Base-by-base conservation (phyloP, 1,140 invertebrate species). In the Cryptotermes secundus region DNA sequence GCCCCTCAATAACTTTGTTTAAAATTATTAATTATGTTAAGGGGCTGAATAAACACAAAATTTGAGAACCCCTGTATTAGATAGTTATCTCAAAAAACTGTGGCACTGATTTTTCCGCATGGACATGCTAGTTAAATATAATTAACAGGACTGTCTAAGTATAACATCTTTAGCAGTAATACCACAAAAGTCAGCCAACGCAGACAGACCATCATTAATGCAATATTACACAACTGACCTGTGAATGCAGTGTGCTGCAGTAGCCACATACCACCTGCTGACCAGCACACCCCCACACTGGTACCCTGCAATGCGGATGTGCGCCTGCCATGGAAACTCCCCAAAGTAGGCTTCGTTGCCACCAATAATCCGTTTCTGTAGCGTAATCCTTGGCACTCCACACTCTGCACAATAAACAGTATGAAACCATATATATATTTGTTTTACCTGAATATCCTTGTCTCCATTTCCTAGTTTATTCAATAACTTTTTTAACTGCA, bases 311-410 rank as follows among this genome's bases (percentile, higher is more conserved):
- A 97, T 96, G 88, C 96, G 92, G 84, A 97, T 95, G 87, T 96
- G 95, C 1, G 95, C 95, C 89, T 96, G 95, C 95, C 95, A 97
- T 3, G 96, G 96, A 88, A 96, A 95, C 90, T 96, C 95, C 0
- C 94, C 95, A 86, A 94, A 94, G 83, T 91, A 90, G 0, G 94
- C 94, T 81, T 94, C 93, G 22, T 93, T 88, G 4, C 94, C 94
- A 22, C 95, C 95, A 80, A 97, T 96, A 79, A 97, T 96, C 84
- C 96, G 89, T 87, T 96, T 96, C 87, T 94, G 93, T 22, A 96
- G 87, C 72, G 92, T 90, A 82, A 89, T 87, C 85, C 88, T 90
- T 3, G 93, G 92, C n/a, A 94, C 86, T 34, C 94, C 94, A 86
- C 94, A 95, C 86, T 94, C 93, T 86, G 45, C 49, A 31, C 2